phyloP scores from a whole-genome alignment of 92 coral and sea anemone genomes.

The Zoanthus sansibaricus region DNA sequence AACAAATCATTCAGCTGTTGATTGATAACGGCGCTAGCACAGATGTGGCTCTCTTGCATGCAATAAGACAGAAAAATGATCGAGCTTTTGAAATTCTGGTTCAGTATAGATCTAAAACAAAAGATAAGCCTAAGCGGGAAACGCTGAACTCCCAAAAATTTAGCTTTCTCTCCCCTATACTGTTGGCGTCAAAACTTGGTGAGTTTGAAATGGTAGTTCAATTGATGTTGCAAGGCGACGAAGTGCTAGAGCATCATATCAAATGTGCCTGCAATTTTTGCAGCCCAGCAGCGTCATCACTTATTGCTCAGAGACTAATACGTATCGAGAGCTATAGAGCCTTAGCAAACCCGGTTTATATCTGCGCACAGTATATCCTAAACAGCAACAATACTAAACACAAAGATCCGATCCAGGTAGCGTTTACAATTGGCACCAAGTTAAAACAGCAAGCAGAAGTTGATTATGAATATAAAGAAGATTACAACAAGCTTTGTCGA shows the following conservation, averaged over 20 bases:
- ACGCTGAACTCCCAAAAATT: background rate
- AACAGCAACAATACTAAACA: background rate
- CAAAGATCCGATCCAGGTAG: conserved; percentile 24
- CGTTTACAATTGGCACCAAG: background rate
- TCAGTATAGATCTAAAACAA: background rate
- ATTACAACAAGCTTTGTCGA: background rate
- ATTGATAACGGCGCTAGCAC: background rate
- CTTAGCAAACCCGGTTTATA: conserved; percentile 26
- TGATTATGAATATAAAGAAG: conserved; percentile 17
- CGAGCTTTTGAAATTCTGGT: background rate
- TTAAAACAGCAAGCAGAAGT: background rate
- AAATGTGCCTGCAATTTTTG: conserved; percentile 6
- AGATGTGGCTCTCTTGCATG: conserved; percentile 3
- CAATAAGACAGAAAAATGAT: background rate
- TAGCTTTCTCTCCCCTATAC: conserved; percentile 1
- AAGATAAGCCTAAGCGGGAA: background rate
- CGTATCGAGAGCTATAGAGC: conserved; percentile 40
- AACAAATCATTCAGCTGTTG: conserved; percentile 15
- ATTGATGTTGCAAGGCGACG: conserved; percentile 9
- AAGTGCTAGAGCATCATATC: background rate
- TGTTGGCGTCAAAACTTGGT: conserved; percentile 31
- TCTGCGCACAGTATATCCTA: conserved; percentile 17
- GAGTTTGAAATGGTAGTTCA: conserved; percentile 20
- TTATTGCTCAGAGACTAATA: background rate
- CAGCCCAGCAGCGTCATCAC: background rate